Evolutionary conservation across 2,113 vertebrate genomes (phyloP).

Genomic region (Syngnathus floridae): DNA sequence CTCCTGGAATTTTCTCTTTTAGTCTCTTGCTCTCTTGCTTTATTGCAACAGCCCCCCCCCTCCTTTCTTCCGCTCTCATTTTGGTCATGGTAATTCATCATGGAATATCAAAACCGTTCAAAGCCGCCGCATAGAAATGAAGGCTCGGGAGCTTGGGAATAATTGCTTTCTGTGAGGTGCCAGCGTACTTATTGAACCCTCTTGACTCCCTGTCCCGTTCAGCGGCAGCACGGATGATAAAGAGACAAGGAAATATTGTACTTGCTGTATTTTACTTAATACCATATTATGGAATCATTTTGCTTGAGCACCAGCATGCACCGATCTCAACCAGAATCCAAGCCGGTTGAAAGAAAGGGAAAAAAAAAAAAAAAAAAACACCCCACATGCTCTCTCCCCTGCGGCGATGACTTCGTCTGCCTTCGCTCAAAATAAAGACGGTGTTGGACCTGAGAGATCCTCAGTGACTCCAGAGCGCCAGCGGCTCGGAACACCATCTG

Average conservation of each 20-base stretch:
- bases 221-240: slow-evolving; percentile 22
- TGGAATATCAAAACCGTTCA: slow-evolving; percentile 55
- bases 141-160: slow-evolving; percentile 32
- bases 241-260: slow-evolving; percentile 26
- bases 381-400: background rate
- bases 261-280: slow-evolving; percentile 9
- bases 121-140: slow-evolving; percentile 36
- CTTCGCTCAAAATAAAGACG: slow-evolving; percentile 39
- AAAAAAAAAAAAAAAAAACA: too few relatives aligned
- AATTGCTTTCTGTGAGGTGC: slow-evolving; percentile 58
- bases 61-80: slow-evolving; percentile 40
- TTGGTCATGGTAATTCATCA: slow-evolving; percentile 60
- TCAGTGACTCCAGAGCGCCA: slow-evolving; percentile 44
- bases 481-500: slow-evolving; percentile 54
- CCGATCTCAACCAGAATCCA: background rate
- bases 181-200: slow-evolving; percentile 43
- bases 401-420: slow-evolving; percentile 13
- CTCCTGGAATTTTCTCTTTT: slow-evolving; percentile 52
- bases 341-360: background rate
- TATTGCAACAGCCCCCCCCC: slow-evolving; percentile 1
- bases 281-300: background rate
- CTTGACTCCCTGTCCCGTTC: slow-evolving; percentile 39
- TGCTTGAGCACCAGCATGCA: background rate
- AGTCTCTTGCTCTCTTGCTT: slow-evolving; percentile 25
- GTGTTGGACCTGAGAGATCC: slow-evolving; percentile 20